A percentile compares a stretch with the other conserved stretches of the same genome.
phyloP scores from a whole-genome alignment of 2,888 invertebrate species.

The Penaeus monodon region DNA sequence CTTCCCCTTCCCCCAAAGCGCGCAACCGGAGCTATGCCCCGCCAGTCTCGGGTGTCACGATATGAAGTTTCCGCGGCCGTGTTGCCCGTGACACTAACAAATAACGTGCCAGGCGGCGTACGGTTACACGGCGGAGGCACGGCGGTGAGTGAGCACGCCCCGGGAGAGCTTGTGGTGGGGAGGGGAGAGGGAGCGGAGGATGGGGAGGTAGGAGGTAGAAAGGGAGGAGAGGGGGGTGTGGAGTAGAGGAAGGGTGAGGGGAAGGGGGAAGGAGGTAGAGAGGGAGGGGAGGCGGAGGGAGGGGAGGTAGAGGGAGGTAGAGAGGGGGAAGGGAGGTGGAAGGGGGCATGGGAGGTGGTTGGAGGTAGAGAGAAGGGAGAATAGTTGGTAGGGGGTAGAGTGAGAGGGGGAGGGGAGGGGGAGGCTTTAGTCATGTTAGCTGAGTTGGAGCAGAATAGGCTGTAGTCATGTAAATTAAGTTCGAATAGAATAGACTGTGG shows the following conservation, averaged over 20 bases:
- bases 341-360: not conserved
- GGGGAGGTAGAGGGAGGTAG: not conserved
- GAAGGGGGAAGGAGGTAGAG: not conserved
- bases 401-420: no score
- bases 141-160: not conserved
- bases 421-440: no score
- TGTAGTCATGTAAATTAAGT: no score
- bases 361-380: not conserved
- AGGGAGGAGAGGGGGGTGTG: not conserved
- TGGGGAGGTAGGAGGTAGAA: not conserved
- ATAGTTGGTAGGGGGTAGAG: not conserved
- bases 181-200: not conserved
- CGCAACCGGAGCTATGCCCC: no score
- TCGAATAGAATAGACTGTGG: no score
- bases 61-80: slow-evolving; percentile 48
- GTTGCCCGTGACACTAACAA: slow-evolving; percentile 46
- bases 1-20: no score
- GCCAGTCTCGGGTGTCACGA: slow-evolving; percentile 25
- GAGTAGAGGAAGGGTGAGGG: no score
- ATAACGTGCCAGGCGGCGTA: slow-evolving; percentile 18
- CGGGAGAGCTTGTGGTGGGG: not conserved
- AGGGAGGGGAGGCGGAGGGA: not conserved
- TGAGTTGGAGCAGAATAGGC: no score
- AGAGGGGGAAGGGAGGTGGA: not conserved
- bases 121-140: not conserved